Evolutionary conservation across 1,140 invertebrate species (phyloP).

Genomic region (Plodia interpunctella): DNA sequence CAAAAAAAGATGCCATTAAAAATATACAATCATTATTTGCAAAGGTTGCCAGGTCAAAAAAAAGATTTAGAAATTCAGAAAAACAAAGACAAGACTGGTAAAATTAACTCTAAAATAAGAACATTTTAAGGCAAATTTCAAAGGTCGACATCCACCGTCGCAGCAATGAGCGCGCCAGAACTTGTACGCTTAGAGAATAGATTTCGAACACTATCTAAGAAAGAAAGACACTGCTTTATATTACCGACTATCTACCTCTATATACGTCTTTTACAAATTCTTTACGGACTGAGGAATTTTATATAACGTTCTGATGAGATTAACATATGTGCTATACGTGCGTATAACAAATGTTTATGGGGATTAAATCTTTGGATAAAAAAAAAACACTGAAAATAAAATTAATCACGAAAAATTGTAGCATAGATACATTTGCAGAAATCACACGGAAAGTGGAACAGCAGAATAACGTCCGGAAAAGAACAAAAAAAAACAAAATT

Average conservation of each 20-base stretch:
- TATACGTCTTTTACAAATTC: constrained; percentile 15
- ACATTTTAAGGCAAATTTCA: too few species aligned
- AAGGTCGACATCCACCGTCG: background rate
- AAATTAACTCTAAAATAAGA: too few species aligned
- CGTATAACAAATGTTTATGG: constrained; percentile 23
- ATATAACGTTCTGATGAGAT: constrained; percentile 3
- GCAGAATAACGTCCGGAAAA: background rate
- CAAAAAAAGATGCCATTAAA: too few species aligned
- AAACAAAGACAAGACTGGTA: too few species aligned
- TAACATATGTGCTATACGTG: constrained; percentile 19
- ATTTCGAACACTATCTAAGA: constrained; percentile 29
- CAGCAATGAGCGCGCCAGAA: constrained; percentile 23
- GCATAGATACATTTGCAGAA: background rate
- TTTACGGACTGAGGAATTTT: background rate
- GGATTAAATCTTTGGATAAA: constrained; percentile 33
- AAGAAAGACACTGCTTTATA: constrained; percentile 32
- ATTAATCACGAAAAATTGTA: constrained; percentile 15
- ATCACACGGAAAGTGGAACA: background rate
- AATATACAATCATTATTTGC: too few species aligned
- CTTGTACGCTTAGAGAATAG: constrained; percentile 28
- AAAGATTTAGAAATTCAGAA: too few species aligned
- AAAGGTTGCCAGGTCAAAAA: too few species aligned
- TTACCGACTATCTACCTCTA: constrained; percentile 27
- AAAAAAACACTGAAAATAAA: constrained; percentile 30
- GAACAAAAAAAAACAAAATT: background rate